Percentiles rank a stretch among this genome's conserved stretches.
phyloP scores from a whole-genome alignment of 2,113 vertebrate genomes.

The Kryptolebias marmoratus region DNA sequence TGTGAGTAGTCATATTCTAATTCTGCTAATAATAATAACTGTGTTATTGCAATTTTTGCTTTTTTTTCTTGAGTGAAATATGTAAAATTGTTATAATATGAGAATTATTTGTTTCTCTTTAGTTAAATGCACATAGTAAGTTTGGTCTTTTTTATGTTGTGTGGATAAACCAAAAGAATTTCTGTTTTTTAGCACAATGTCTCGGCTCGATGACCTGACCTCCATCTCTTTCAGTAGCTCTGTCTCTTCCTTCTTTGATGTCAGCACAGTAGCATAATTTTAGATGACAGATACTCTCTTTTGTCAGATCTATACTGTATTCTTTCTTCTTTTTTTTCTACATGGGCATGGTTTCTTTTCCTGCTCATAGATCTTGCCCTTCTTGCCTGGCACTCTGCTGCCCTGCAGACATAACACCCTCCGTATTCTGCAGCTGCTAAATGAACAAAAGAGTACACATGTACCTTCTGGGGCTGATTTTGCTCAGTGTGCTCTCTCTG shows the following conservation, averaged over 20 bases:
- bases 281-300: conserved; percentile 38
- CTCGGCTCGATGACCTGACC: conserved; percentile 13
- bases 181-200: not conserved
- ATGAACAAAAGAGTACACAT: conserved; percentile 59
- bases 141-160: not conserved
- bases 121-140: not conserved
- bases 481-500: conserved; percentile 52
- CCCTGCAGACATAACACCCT: conserved; percentile 41
- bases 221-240: conserved; percentile 13
- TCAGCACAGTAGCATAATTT: conserved; percentile 45
- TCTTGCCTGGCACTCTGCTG: conserved; percentile 19
- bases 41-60: not conserved
- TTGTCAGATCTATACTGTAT: conserved; percentile 17
- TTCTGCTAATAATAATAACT: not conserved
- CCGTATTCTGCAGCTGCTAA: conserved; percentile 45
- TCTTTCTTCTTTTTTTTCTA: not conserved
- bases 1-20: conserved; percentile 82
- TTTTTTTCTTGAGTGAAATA: too few species aligned
- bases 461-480: conserved; percentile 52
- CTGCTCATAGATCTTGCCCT: not conserved
- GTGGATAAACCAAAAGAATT: not conserved
- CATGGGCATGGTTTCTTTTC: not conserved
- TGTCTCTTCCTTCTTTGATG: not conserved
- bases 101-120: not conserved
- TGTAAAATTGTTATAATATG: not conserved